Evolutionary conservation across 2,888 invertebrate genomes (phyloP).

Genomic region (Pseudococcus longispinus): DNA sequence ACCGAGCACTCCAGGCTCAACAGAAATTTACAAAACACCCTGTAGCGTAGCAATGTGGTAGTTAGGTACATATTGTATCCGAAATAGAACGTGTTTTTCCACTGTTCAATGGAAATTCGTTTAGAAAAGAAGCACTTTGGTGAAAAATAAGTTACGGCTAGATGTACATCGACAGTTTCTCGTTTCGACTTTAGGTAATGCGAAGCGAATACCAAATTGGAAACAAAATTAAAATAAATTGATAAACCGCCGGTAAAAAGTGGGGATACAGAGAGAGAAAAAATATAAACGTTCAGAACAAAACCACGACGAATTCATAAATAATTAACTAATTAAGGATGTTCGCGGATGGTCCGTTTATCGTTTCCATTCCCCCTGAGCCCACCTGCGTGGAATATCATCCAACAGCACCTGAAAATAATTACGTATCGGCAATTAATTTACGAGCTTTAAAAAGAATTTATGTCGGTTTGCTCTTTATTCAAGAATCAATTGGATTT

Average conservation of each 20-base stretch:
- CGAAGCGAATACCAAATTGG: conserved; percentile 42
- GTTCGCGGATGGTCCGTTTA: neutral
- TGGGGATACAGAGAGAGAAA: neutral
- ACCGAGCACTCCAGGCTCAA: neutral
- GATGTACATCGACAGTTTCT: neutral
- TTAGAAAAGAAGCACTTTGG: conserved; percentile 19
- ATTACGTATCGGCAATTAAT: conserved; percentile 25
- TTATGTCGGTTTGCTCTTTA: neutral
- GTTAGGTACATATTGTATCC: neutral
- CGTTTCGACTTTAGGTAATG: conserved; percentile 36
- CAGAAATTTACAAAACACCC: neutral
- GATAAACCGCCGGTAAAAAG: conserved; percentile 7
- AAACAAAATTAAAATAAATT: conserved; percentile 35
- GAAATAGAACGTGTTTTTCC: conserved; percentile 21
- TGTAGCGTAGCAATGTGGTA: neutral
- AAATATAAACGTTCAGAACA: conserved; percentile 24
- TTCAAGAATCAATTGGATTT: neutral
- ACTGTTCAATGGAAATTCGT: conserved; percentile 30
- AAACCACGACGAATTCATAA: conserved; percentile 45
- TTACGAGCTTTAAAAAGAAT: conserved; percentile 4
- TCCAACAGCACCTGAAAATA: conserved; percentile 45
- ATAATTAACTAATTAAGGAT: conserved; percentile 30
- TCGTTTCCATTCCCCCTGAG: conserved; percentile 42
- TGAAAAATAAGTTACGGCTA: conserved; percentile 28
- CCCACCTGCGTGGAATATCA: conserved; percentile 47